Base-by-base conservation (phyloP, 2,888 invertebrate species). In the Amaurobius ferox region DNA sequence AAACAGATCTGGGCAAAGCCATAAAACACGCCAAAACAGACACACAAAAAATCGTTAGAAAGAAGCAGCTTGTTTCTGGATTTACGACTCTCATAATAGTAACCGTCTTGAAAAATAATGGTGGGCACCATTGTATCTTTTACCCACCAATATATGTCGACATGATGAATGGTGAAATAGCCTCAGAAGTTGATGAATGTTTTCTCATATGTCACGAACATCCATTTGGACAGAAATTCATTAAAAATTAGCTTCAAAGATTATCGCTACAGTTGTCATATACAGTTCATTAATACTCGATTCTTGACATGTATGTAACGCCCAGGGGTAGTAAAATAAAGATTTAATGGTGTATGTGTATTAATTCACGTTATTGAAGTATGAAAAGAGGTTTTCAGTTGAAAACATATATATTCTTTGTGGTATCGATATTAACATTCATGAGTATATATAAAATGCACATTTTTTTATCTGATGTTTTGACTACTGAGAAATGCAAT, bases 231-330 rank as follows among this genome's bases (percentile, higher is more conserved):
- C 55, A 19, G 55, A 55, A 55, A 55, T 55, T 55, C 55, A 23
- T 55, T 55, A 55, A 55, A 55, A 55, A 55, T 55, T 55, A 55
- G 55, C 55, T 23, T 55, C 55, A 55, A 55, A 55, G 19, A 55
- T 55, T 23, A 55, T 55, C 55, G 23, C 55, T 23, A 55, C 55
- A 55, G 55, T 55, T 55, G 55, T 55, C 55, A 55, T 55, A 55
- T 16, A n/a, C 55, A 55, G 55, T 55, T 55, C 55, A 55, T 55
- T 55, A 55, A 55, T 55, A 55, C 23, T 55, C 19, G 11, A 23
- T 3, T 23, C 23, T 55, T 55, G 55, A 55, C 55, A 23, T 55
- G 23, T 55, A 23, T 5, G 55, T 55, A 55, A 55, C 55, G 55
- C 55, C 55, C 23, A 23, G 1, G 23, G 3, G 23, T 16, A 55